phyloP scores from a whole-genome alignment of 2,888 invertebrate genomes.

The Podabrus alpinus region DNA sequence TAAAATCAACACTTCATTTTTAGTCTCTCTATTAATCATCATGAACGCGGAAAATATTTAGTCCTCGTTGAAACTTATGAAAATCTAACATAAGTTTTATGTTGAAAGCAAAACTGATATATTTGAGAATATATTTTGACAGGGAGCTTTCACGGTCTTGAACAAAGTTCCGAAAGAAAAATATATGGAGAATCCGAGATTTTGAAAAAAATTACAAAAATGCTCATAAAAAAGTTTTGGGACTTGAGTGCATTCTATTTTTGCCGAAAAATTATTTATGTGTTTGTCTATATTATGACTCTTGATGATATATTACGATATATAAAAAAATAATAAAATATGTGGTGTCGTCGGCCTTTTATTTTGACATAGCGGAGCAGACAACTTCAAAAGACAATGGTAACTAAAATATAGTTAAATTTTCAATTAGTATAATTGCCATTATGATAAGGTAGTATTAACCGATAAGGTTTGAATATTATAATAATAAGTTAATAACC shows the following conservation, averaged over 20 bases:
- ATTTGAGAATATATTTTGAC: neutral
- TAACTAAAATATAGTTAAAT: neutral
- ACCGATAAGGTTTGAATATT: neutral
- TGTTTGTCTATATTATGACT: too few species aligned
- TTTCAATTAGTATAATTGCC: neutral
- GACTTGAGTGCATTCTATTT: neutral
- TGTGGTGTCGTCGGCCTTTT: neutral
- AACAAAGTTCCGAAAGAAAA: neutral
- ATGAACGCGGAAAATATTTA: neutral
- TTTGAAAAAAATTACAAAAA: too few species aligned
- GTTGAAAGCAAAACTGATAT: neutral
- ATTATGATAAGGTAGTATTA: neutral
- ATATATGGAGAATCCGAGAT: neutral
- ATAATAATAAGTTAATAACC: neutral
- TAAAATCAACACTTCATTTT: neutral
- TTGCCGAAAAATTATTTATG: neutral
- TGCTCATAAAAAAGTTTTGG: neutral
- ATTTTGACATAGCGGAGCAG: neutral
- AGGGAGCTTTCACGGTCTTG: neutral
- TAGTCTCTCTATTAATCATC: neutral
- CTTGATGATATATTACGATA: too few species aligned
- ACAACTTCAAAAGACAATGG: neutral
- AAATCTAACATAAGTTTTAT: neutral
- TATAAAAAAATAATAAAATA: neutral
- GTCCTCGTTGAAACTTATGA: neutral